Percentiles rank a stretch among this genome's conserved stretches.
phyloP scores from a whole-genome alignment of 1,140 invertebrate genomes.

The Papilio glaucus region DNA sequence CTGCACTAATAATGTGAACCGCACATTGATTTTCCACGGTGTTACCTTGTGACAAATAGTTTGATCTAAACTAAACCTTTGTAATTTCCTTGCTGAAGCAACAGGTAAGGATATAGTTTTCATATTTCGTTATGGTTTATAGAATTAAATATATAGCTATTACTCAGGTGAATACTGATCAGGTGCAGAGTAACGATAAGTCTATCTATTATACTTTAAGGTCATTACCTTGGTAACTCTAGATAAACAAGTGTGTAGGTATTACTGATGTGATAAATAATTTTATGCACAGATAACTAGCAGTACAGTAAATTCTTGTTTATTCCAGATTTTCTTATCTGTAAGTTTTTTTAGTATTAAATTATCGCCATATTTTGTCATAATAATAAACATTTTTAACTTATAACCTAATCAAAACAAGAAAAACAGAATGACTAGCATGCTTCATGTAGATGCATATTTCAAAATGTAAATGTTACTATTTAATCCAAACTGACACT shows the following conservation, averaged over 20 bases:
- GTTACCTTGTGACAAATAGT: background rate
- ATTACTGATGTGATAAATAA: background rate
- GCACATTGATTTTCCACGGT: background rate
- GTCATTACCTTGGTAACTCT: conserved; percentile 3
- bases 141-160: background rate
- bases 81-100: background rate
- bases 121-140: background rate
- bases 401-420: too few relatives aligned
- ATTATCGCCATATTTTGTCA: too few relatives aligned
- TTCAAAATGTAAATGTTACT: too few relatives aligned
- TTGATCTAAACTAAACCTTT: background rate
- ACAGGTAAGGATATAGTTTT: background rate
- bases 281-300: background rate
- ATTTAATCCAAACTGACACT: too few relatives aligned
- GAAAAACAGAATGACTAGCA: background rate
- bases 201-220: background rate
- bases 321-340: too few relatives aligned
- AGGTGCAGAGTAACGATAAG: background rate
- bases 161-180: too few relatives aligned
- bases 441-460: background rate
- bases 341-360: too few relatives aligned
- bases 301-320: background rate
- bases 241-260: conserved; percentile 6
- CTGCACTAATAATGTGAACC: background rate
- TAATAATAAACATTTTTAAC: too few relatives aligned